Conservation (phyloP, 1,140 invertebrate species). For the Archivesica marissinica region DNA sequence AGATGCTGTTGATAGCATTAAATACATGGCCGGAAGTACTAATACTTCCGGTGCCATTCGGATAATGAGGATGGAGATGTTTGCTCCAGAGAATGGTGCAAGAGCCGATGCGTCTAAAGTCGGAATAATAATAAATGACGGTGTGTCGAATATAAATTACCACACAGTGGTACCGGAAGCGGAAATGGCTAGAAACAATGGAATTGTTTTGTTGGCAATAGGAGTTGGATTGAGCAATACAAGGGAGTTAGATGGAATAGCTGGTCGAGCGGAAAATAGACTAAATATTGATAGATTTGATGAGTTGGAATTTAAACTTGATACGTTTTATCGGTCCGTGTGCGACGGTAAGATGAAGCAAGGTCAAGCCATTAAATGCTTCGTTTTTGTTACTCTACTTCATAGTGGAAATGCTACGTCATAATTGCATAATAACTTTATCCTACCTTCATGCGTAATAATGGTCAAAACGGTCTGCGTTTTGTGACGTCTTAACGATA, state of each 20-base stretch:
- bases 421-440: too few species aligned
- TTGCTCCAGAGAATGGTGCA: slow-evolving; percentile 64
- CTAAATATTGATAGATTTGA: slow-evolving; percentile 74
- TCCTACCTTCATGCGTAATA: too few species aligned
- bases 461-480: too few species aligned
- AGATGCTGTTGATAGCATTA: slow-evolving; percentile 68
- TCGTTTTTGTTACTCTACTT: too few species aligned
- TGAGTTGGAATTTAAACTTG: slow-evolving; percentile 68
- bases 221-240: slow-evolving; percentile 71
- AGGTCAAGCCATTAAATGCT: not conserved
- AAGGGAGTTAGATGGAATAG: slow-evolving; percentile 73
- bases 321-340: slow-evolving; percentile 65
- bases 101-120: slow-evolving; percentile 61
- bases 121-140: slow-evolving; percentile 70
- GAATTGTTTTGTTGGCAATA: slow-evolving; percentile 52
- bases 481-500: too few species aligned
- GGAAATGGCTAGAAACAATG: slow-evolving; percentile 44
- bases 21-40: slow-evolving; percentile 68
- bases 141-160: slow-evolving; percentile 67
- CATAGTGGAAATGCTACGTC: too few species aligned
- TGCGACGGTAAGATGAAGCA: slow-evolving; percentile 33
- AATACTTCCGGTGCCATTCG: slow-evolving; percentile 70
- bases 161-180: slow-evolving; percentile 49
- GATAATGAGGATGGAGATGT: slow-evolving; percentile 65
- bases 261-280: slow-evolving; percentile 70